These are phyloP conservation scores for Rattus rattus DNA, from an alignment of 2,113 vertebrate genomes.

Conservation along the genomic window DNA sequence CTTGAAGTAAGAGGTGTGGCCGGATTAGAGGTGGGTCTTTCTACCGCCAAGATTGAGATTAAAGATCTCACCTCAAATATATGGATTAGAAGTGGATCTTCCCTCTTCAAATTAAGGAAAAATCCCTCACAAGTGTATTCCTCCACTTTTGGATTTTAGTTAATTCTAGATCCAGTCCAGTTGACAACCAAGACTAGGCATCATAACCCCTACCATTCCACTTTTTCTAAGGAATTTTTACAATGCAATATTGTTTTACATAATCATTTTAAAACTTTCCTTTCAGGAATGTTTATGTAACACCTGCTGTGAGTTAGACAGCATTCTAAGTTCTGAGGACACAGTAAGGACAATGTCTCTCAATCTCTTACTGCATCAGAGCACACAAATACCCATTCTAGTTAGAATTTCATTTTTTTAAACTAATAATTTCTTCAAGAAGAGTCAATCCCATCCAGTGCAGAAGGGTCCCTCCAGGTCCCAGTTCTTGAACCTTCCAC, in stretches of 20 bases:
- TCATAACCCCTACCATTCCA: neutral
- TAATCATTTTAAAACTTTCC: slow-evolving; percentile 1
- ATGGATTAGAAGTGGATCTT: neutral
- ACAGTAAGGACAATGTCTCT: neutral
- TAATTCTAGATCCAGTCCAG: neutral
- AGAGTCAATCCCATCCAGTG: neutral
- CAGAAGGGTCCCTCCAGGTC: neutral
- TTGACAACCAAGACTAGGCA: neutral
- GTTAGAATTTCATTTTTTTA: neutral
- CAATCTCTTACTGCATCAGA: neutral
- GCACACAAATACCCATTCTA: neutral
- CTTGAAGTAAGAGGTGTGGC: neutral
- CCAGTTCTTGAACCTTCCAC: neutral
- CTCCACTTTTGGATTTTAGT: neutral
- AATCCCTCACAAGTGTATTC: neutral
- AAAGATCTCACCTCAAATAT: neutral
- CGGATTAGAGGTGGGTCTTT: neutral
- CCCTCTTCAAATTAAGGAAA: neutral
- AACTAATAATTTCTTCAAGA: neutral
- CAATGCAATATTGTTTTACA: neutral
- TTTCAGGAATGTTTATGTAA: neutral
- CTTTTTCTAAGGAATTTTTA: neutral
- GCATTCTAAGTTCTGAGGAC: neutral
- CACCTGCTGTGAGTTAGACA: neutral
- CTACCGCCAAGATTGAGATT: neutral